Percentiles rank a stretch among this genome's conserved stretches.
These are phyloP conservation scores for Mastomys natalensis DNA, from an alignment of 2,113 vertebrate species.

Conservation along the genomic window DNA sequence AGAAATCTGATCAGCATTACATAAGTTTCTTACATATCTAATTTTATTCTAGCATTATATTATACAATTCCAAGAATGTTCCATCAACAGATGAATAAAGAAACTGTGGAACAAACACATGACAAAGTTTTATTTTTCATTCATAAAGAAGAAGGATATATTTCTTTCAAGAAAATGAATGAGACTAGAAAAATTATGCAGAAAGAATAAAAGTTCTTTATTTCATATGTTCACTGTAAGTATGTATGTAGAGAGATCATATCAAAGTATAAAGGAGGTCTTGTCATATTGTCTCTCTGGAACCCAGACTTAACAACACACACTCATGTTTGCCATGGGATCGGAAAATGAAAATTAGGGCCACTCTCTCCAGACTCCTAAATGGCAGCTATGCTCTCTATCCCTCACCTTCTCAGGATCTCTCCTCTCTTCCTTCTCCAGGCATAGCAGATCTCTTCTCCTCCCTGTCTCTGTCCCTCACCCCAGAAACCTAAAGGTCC, in stretches of 20 bases:
- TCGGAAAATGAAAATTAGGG: neutral
- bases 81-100: neutral
- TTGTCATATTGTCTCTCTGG: neutral
- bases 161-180: neutral
- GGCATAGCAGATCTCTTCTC: too few species aligned
- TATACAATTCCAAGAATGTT: neutral
- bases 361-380: too few species aligned
- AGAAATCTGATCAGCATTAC: neutral
- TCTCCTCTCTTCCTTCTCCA: too few species aligned
- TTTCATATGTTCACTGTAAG: neutral
- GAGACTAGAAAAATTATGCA: neutral
- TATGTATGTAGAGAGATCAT: neutral
- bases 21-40: neutral
- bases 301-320: neutral
- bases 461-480: too few species aligned
- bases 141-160: neutral
- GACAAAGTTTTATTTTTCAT: neutral
- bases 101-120: neutral
- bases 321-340: neutral
- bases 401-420: too few species aligned
- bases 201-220: neutral
- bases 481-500: too few species aligned
- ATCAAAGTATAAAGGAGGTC: neutral
- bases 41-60: neutral
- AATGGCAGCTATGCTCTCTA: too few species aligned